Percentiles rank a stretch among this genome's conserved stretches.
Conservation (phyloP, 2,113 vertebrate genomes). For the Megaceryle maxima region DNA sequence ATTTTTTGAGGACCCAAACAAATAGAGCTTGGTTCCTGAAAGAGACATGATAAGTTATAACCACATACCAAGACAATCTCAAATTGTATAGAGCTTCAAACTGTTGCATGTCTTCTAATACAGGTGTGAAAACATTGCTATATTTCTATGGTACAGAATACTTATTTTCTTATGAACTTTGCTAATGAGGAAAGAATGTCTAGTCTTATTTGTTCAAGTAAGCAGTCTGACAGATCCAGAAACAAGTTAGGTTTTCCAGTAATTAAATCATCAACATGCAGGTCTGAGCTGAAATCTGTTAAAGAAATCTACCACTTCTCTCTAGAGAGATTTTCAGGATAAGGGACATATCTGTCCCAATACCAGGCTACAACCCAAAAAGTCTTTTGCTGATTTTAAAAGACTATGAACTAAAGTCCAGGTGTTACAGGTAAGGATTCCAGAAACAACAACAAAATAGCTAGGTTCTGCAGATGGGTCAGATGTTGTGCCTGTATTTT, state of each 20-base stretch:
- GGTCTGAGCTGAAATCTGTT: neutral
- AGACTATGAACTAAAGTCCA: neutral
- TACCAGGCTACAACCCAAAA: neutral
- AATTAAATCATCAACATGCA: neutral
- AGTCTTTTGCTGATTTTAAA: neutral
- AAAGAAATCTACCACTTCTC: neutral
- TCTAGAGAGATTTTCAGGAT: neutral
- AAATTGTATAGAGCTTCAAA: neutral
- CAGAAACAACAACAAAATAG: neutral
- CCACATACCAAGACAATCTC: neutral
- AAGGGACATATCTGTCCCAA: neutral
- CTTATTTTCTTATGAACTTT: neutral
- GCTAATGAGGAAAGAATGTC: neutral
- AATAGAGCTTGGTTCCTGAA: constrained; percentile 85
- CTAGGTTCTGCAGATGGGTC: neutral
- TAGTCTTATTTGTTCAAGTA: neutral
- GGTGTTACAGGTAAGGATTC: neutral
- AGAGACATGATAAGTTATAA: neutral
- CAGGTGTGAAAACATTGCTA: neutral
- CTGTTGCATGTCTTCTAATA: neutral
- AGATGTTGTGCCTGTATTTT: neutral
- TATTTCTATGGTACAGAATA: neutral
- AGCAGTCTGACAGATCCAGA: neutral
- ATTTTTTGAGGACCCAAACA: constrained; percentile 96
- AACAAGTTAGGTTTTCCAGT: neutral